Percentiles rank a stretch among this genome's conserved stretches.
phyloP scores from a whole-genome alignment of 2,113 vertebrate genomes.

The Capra hircus region DNA sequence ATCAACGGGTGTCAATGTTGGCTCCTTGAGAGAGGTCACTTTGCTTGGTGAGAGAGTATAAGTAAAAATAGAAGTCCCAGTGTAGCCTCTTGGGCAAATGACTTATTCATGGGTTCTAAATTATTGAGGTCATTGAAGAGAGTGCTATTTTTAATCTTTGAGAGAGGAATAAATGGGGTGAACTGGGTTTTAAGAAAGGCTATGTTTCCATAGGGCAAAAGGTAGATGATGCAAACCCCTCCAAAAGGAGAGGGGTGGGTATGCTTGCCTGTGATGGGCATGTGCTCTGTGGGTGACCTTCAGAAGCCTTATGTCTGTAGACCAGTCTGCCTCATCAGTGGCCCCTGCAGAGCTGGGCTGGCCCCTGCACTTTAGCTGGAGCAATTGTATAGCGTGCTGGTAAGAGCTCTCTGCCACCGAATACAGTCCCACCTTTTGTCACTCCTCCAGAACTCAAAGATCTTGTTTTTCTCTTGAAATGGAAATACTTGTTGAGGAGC shows the following conservation, averaged over 20 bases:
- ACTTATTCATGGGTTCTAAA: conserved; percentile 74
- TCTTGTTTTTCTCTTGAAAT: conserved; percentile 28
- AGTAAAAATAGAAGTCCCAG: conserved; percentile 72
- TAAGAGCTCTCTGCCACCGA: background rate
- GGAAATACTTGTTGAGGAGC: background rate
- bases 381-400: background rate
- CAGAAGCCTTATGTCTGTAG: background rate
- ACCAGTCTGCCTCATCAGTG: background rate
- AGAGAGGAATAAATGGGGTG: conserved; percentile 46
- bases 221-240: background rate
- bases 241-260: background rate
- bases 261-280: background rate
- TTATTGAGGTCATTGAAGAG: conserved; percentile 73
- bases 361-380: background rate
- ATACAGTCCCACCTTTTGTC: background rate
- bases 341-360: background rate
- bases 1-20: background rate
- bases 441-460: background rate
- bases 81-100: conserved; percentile 61
- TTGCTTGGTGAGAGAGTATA: conserved; percentile 57
- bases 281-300: background rate
- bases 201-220: conserved; percentile 17
- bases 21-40: conserved; percentile 57
- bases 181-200: background rate
- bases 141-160: conserved; percentile 67